phyloP scores from a whole-genome alignment of 2,888 invertebrate species.

The Parochlus steinenii region DNA sequence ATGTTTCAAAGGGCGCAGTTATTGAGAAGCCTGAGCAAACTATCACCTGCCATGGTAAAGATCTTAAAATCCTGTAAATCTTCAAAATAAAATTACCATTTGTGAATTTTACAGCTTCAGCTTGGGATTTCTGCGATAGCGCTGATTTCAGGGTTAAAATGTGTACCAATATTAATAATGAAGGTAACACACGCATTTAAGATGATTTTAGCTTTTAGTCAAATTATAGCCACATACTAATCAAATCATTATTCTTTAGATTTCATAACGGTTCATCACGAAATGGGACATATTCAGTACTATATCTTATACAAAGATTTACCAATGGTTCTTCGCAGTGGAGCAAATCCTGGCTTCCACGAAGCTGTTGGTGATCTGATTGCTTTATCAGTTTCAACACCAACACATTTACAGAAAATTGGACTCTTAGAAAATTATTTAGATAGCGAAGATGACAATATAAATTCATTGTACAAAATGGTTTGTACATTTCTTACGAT shows the following conservation, averaged over 20 bases:
- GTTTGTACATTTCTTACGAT: no score
- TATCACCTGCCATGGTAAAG: conserved; percentile 32
- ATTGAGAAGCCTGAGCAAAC: conserved; percentile 36
- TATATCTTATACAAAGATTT: conserved; percentile 31
- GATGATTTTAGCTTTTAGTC: no score
- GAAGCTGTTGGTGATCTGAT: conserved; percentile 23
- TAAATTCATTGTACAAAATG: conserved; percentile 33
- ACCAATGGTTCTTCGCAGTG: conserved; percentile 30
- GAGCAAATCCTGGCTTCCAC: conserved; percentile 31
- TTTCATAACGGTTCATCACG: conserved; percentile 17
- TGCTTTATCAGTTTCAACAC: conserved; percentile 28
- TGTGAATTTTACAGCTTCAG: conserved; percentile 32
- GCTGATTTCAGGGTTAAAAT: conserved; percentile 27
- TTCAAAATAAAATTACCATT: background rate
- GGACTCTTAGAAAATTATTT: conserved; percentile 12
- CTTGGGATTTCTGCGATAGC: conserved; percentile 39
- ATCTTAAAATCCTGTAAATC: background rate
- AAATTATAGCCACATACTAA: no score
- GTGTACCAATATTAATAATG: conserved; percentile 13
- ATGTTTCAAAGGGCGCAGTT: conserved; percentile 30
- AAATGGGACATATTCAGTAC: conserved; percentile 37
- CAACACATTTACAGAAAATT: conserved; percentile 21
- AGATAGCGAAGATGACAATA: conserved; percentile 20
- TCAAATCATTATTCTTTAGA: background rate
- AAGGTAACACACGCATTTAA: no score